Evolutionary conservation across 2,888 invertebrate genomes (phyloP).

Genomic region (Anaspis maculata): DNA sequence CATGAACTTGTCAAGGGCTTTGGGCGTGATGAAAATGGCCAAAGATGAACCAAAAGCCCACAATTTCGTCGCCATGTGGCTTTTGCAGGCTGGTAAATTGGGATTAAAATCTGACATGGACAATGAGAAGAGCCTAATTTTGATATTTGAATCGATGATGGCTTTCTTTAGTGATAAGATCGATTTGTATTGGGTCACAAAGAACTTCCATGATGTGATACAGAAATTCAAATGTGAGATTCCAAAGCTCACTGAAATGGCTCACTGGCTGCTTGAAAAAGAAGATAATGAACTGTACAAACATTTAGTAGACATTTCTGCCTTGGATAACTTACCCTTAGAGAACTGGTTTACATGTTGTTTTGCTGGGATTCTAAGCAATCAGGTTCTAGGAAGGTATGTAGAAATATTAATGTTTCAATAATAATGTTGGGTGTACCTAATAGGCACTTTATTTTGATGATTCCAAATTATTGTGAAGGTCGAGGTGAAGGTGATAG

Average conservation of each 20-base stretch:
- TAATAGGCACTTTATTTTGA: constrained; percentile 9
- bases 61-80: constrained; percentile 72
- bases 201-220: constrained; percentile 64
- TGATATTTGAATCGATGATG: constrained; percentile 59
- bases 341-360: constrained; percentile 75
- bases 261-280: constrained; percentile 60
- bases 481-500: no score
- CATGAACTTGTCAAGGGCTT: constrained; percentile 61
- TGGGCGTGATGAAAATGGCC: constrained; percentile 55
- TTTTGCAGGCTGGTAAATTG: constrained; percentile 64
- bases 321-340: constrained; percentile 58
- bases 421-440: constrained; percentile 2
- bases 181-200: constrained; percentile 77
- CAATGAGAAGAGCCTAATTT: constrained; percentile 35
- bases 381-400: constrained; percentile 69
- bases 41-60: constrained; percentile 45
- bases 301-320: constrained; percentile 57
- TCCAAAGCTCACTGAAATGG: constrained; percentile 57
- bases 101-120: constrained; percentile 30
- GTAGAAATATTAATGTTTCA: not conserved
- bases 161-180: constrained; percentile 66
- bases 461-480: no score
- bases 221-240: constrained; percentile 58
- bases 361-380: constrained; percentile 73
- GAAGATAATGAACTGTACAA: constrained; percentile 67